A percentile compares a stretch with the other conserved stretches of the same genome.
phyloP scores from a whole-genome alignment of 64 coral and sea anemone genomes.

The Actinia equina region DNA sequence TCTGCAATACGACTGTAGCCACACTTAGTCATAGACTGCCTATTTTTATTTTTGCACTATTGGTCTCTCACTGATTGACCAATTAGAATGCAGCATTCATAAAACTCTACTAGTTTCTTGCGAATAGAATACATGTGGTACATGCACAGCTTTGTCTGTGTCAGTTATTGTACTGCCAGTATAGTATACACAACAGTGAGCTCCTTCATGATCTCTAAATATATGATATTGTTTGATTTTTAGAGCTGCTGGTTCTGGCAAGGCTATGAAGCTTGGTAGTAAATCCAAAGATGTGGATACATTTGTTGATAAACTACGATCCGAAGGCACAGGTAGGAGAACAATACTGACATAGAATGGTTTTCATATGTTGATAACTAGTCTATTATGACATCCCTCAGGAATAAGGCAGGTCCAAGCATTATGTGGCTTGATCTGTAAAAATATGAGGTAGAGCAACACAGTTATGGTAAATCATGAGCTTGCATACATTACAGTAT shows the following conservation, averaged over 20 bases:
- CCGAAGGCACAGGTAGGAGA: slow-evolving; percentile 84
- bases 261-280: slow-evolving; percentile 98
- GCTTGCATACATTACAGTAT: not conserved
- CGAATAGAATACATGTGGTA: no score
- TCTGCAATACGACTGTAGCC: no score
- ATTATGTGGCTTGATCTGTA: slow-evolving; percentile 2
- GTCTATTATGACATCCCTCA: not conserved
- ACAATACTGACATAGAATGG: no score
- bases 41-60: no score
- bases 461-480: not conserved
- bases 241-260: slow-evolving; percentile 77
- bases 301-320: slow-evolving; percentile 95
- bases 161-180: no score
- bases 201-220: not conserved
- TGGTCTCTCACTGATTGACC: no score
- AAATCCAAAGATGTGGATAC: slow-evolving; percentile 96
- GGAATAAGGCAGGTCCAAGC: slow-evolving; percentile 13
- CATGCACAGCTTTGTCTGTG: no score
- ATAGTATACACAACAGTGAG: no score
- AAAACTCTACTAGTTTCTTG: no score
- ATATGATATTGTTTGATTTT: not conserved
- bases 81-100: no score
- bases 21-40: no score
- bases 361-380: not conserved
- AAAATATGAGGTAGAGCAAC: slow-evolving; percentile 17